Evolutionary conservation across 1,140 invertebrate genomes (phyloP).

Genomic region (Drosophila orosa): DNA sequence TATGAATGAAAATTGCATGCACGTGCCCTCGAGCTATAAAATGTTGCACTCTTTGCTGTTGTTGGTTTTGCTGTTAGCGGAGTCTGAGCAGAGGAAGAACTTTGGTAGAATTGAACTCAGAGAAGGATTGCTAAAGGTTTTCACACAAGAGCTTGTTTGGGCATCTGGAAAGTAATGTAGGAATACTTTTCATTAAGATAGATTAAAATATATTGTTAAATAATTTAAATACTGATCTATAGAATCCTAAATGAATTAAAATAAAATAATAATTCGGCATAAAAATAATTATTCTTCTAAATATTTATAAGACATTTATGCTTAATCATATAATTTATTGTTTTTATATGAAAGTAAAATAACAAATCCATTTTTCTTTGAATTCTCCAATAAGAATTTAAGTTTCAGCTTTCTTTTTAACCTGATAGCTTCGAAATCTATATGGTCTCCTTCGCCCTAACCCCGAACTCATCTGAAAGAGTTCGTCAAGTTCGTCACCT

Average conservation of each 20-base stretch:
- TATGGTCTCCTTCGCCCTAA: conserved; percentile 3
- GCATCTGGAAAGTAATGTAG: not conserved
- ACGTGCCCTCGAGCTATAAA: conserved; percentile 81
- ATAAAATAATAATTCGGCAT: not conserved
- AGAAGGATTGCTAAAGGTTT: conserved; percentile 5
- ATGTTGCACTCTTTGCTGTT: conserved; percentile 67
- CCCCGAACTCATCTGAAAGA: not conserved
- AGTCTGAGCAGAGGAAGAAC: conserved; percentile 13
- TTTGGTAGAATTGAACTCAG: conserved; percentile 3
- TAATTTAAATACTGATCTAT: too few species aligned
- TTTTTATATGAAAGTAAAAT: not conserved
- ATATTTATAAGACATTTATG: too few species aligned
- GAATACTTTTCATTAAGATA: not conserved
- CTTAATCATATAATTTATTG: not conserved
- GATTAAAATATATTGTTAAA: not conserved
- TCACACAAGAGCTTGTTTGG: not conserved
- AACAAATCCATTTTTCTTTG: not conserved
- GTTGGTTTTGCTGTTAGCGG: conserved; percentile 17
- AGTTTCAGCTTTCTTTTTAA: conserved; percentile 2
- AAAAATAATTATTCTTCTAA: too few species aligned
- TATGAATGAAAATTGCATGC: conserved; percentile 84
- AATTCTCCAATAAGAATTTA: not conserved
- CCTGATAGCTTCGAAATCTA: not conserved
- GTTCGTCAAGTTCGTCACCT: conserved; percentile 67
- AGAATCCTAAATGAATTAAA: not conserved